Base-by-base conservation (phyloP, 2,888 invertebrate genomes). In the Drosophila mimetica region DNA sequence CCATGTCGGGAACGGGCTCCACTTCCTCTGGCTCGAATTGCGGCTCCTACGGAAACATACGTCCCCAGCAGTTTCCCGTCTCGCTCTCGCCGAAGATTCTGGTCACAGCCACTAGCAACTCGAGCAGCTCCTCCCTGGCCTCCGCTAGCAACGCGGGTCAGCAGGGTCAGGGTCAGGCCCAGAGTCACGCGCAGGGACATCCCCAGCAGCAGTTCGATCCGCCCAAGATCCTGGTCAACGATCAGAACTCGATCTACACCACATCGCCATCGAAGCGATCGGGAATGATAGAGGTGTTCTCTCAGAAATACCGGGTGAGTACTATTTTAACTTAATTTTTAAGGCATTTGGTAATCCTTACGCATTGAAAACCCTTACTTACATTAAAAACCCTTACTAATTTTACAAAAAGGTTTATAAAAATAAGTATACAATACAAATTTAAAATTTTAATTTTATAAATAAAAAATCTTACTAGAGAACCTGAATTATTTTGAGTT, bases 191-290 rank as follows among this genome's bases (percentile, higher is more conserved):
- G 0, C 22, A 48, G 22, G 77, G 72, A 25, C 76, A 75, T 16
- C 75, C 71, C 1, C 80, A 71, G 4, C 79, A 80, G 20, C 87
- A 91, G 75, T 91, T 92, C 55, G 92, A 92, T 90, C 92, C 92
- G 84, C 92, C 92, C 75, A 92, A 91, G 74, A 91, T 92, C 61
- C 79, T 92, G 36, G 92, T 92, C 9, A 92, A 92, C 59, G 92
- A 92, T 81, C 91, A 92, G 76, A 91, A 91, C 58, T 92, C 91
- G 48, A 92, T 92, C 14, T 92, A 92, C 65, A 92, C 92, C 65
- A 92, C 92, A 48, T 92, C 92, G 65, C 92, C 92, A 22, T 92
- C 92, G n/a, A 92, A 92, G 66, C 89, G 90, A 64, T 90, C 90
- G 34, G 90, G 89, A 58, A 91, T 92, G 67, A 91, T 92, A 71